These are phyloP conservation scores for Tryphoninae sp. DNA, from an alignment of 2,888 invertebrate species.

Conservation along the genomic window DNA sequence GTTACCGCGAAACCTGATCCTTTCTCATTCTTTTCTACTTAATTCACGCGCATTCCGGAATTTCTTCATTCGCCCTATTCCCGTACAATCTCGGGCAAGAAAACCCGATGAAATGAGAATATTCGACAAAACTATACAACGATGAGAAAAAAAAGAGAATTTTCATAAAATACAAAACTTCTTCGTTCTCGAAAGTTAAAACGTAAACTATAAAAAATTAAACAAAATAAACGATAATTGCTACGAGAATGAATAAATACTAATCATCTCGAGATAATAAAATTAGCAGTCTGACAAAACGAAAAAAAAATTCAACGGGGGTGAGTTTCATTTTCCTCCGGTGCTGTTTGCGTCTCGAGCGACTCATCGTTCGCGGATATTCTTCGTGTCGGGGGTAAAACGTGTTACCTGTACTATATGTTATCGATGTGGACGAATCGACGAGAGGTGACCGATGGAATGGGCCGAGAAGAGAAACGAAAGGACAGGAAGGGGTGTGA, in stretches of 20 bases:
- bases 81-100: no score
- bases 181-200: neutral
- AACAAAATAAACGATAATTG: no score
- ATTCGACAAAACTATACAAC: no score
- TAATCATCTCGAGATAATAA: no score
- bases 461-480: neutral
- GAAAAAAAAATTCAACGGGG: neutral
- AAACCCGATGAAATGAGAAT: no score
- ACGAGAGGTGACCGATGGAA: constrained; percentile 6
- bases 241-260: no score
- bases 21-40: neutral
- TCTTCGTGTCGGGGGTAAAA: constrained; percentile 13
- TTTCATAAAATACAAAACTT: neutral
- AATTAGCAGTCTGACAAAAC: no score
- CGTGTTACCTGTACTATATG: neutral
- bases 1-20: neutral
- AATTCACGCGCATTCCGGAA: no score
- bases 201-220: no score
- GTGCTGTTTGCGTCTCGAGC: neutral
- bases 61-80: no score
- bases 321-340: neutral
- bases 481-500: constrained; percentile 10
- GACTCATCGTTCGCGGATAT: constrained; percentile 27
- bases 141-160: neutral
- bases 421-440: neutral